These are phyloP conservation scores for Ophioninae sp. DNA, from an alignment of 2,888 invertebrate genomes.

Conservation along the genomic window DNA sequence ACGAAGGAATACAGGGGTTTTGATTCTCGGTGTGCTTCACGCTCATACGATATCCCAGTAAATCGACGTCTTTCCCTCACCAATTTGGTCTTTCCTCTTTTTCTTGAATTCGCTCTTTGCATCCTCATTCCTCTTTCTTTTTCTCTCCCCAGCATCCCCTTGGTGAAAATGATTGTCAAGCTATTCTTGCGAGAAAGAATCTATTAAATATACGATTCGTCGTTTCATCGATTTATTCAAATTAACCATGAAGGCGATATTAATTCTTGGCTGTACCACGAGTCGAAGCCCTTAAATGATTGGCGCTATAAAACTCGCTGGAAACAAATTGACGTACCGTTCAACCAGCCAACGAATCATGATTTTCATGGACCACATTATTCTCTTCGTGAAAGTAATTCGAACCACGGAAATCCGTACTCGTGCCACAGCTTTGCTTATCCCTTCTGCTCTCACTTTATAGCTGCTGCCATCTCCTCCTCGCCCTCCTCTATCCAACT, in stretches of 20 bases:
- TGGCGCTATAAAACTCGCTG: slow-evolving; percentile 36
- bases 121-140: neutral
- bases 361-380: slow-evolving; percentile 24
- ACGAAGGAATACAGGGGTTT: slow-evolving; percentile 28
- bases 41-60: slow-evolving; percentile 18
- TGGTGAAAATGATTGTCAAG: neutral
- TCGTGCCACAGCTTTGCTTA: slow-evolving; percentile 27
- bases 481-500: neutral
- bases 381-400: slow-evolving; percentile 70
- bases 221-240: slow-evolving; percentile 43
- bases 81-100: neutral
- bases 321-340: slow-evolving; percentile 52
- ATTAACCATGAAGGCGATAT: slow-evolving; percentile 52
- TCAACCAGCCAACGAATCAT: neutral
- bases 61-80: slow-evolving; percentile 12
- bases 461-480: slow-evolving; percentile 8
- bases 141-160: neutral
- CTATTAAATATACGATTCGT: slow-evolving; percentile 54
- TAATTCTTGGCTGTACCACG: slow-evolving; percentile 34
- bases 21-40: slow-evolving; percentile 49
- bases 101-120: neutral
- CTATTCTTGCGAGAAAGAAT: slow-evolving; percentile 18
- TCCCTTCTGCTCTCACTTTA: slow-evolving; percentile 29
- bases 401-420: slow-evolving; percentile 64
- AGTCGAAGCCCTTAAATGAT: slow-evolving; percentile 22